Evolutionary conservation across 1,140 invertebrate genomes (phyloP), one percentile per base, ranked within the genome.

Genomic region (Propsilocerus akamusi): DNA sequence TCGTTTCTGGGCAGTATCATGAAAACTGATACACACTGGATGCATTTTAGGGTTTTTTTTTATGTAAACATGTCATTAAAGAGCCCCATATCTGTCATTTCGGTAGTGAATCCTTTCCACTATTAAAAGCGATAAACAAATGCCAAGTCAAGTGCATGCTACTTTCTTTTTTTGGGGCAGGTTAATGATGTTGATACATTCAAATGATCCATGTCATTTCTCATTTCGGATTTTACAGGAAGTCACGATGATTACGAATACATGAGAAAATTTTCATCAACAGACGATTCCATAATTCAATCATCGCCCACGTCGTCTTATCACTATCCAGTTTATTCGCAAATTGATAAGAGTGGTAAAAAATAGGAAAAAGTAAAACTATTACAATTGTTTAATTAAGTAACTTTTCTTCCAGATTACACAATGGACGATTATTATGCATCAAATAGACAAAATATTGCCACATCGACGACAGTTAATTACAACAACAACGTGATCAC

Each of bases 181-280:
- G 10, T 30, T n/a, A 30, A 12, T 30, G 28, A 30, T 30, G 28
- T 8, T 30, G 10, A 30, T 11, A 20, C 34, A 41, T 20, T 10
- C 2, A 30, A 30, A 30, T 30, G 10, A 11, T 4, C 10, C n/a
- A 41, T 41, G 34, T 20, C 34, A 41, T 7, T 41, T 41, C 14
- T 17, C 10, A 20, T 41, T 17, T 10, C 22, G 17, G 22, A 41
- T 41, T n/a, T 20, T 17, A 41, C 34, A 41, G 34, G 34, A 41
- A 41, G 17, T 20, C 34, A 41, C 5, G 34, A 41, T 8, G 34
- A 41, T 41, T 41, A 41, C 22, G 34, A 41, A 41, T 41, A 41
- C 17, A 41, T 41, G 34, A 41, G 34, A 41, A 41, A 41, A 10
- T 41, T 41, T 41, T 41, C 34, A 41, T 41, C 34, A 20, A 41